These are phyloP conservation scores for Machimus atricapillus DNA, from an alignment of 2,888 invertebrate genomes.

Conservation along the genomic window DNA sequence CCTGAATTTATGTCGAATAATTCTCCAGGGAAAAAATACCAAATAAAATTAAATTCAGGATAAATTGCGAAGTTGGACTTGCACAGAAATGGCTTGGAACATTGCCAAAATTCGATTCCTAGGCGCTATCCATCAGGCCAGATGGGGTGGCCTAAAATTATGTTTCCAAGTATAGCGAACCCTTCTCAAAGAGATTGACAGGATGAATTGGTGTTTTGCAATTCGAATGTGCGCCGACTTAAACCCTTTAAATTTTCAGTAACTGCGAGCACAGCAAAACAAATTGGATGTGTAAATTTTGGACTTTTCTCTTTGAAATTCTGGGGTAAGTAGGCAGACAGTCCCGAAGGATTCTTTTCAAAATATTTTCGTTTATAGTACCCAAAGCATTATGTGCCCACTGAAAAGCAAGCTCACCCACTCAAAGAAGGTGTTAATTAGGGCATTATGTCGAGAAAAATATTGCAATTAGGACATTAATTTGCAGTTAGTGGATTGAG, in stretches of 20 bases:
- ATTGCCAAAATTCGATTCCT: neutral
- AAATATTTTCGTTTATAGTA: neutral
- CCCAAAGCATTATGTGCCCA: neutral
- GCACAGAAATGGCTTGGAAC: neutral
- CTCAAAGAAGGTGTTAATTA: neutral
- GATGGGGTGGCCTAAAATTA: neutral
- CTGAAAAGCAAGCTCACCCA: neutral
- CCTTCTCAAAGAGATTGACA: neutral
- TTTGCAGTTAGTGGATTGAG: neutral
- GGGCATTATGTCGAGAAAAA: neutral
- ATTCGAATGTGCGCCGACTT: neutral
- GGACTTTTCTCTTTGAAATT: neutral
- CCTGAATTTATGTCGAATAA: neutral
- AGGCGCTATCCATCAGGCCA: neutral
- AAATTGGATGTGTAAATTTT: neutral
- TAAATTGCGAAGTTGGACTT: neutral
- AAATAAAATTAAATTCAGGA: neutral
- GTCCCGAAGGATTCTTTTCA: neutral
- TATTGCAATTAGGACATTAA: neutral
- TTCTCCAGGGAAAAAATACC: neutral
- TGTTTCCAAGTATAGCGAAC: neutral
- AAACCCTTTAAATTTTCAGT: neutral
- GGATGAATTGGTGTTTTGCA: neutral
- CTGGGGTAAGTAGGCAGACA: neutral
- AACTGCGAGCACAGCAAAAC: neutral